Base-by-base conservation (phyloP, 2,888 invertebrate species). In the Oasisia sp. region DNA sequence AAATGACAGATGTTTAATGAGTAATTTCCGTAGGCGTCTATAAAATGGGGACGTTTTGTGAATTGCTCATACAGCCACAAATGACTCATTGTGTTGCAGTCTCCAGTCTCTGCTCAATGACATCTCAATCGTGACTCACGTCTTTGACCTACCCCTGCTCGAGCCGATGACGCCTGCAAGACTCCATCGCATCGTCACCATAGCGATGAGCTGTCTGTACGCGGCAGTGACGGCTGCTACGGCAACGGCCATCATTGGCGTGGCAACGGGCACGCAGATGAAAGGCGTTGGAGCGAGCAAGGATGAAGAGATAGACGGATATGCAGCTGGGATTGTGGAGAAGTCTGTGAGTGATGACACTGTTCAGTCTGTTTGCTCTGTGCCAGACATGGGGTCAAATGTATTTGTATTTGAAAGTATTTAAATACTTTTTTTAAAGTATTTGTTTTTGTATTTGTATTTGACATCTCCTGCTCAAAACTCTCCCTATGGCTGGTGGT, bases 91-190 rank as follows among this genome's bases (percentile, higher is more conserved):
- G 38, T 91, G 91, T 93, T 93, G n/a, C 96, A 94, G 94, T 74
- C 92, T 93, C 91, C 94, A 94, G 92, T 97, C 98, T 94, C 97
- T 98, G 94, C 97, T 98, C 93, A 97, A 98, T 93, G 99, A 99
- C 96, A 97, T 99, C 93, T 97, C 97, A 93, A 97, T 98, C 91
- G 98, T 98, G 93, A 98, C 98, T 95, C 97, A 98, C 94, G 98
- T 98, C 11, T 97, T 99, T 94, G 98, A 98, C 32, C 97, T 99
- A 94, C 99, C 99, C 0, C 97, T 98, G 93, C 96, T 99, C 92
- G 99, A 99, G 96, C 99, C 99, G 0, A 97, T 99, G 94, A 98
- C 98, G 14, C 97, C 98, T 5, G 97, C 97, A n/a, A 98, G 98
- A 94, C 97, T 99, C 91, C 97, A 98, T 93, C 98, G 98, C 95